These are phyloP conservation scores for Scaptomyza hsui DNA, from an alignment of 1,140 invertebrate genomes.

Conservation along the genomic window DNA sequence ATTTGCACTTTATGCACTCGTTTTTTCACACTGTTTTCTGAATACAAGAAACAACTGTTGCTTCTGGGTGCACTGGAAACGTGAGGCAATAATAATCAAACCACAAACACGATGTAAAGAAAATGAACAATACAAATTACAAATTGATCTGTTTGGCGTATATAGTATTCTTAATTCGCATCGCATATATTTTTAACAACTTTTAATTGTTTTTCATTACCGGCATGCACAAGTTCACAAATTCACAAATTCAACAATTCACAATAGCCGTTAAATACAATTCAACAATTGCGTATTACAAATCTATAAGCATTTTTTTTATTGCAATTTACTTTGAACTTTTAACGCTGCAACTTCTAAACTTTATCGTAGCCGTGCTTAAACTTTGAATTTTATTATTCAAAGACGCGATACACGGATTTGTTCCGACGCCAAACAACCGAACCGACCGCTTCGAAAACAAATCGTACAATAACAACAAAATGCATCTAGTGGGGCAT, in stretches of 20 bases:
- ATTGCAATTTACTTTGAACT: conserved; percentile 4
- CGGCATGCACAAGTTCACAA: conserved; percentile 9
- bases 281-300: background rate
- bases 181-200: conserved; percentile 7
- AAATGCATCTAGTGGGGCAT: conserved; percentile 3
- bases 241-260: conserved; percentile 1
- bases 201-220: conserved; percentile 19
- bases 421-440: conserved; percentile 18
- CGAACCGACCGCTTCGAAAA: conserved; percentile 39
- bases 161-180: conserved; percentile 1
- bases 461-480: conserved; percentile 40
- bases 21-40: conserved; percentile 18
- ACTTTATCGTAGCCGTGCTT: background rate
- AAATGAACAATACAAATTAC: conserved; percentile 1
- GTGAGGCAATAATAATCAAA: conserved; percentile 17
- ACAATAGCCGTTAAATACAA: background rate
- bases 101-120: conserved; percentile 9
- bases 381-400: conserved; percentile 28
- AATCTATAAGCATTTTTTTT: conserved; percentile 1
- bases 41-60: conserved; percentile 38
- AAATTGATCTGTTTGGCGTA: background rate
- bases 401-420: conserved; percentile 9
- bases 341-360: conserved; percentile 5
- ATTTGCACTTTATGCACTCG: conserved; percentile 16
- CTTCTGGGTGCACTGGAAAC: conserved; percentile 33